Base-by-base conservation (phyloP, 2,888 invertebrate species). In the Monochamus alternatus region DNA sequence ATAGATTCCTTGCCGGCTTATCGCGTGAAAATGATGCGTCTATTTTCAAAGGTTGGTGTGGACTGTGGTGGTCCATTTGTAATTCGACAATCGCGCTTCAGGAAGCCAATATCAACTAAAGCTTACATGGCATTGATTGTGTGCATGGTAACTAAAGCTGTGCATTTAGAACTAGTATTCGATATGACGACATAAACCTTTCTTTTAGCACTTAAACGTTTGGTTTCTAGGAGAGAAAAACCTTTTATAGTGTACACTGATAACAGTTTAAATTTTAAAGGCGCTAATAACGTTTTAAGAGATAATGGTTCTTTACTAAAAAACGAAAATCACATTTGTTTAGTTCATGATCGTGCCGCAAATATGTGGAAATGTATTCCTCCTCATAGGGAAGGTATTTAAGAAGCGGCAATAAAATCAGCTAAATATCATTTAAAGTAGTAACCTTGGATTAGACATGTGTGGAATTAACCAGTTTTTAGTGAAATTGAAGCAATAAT, bases 181-280 rank as follows among this genome's bases (percentile, higher is more conserved):
- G n/a, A 32, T 38, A 31, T 75, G 30, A 66, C 67, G 1, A 72
- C 71, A 3, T 71, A 66, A 52, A 44, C 44, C 4, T 75, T 75
- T 67, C 51, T 72, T 22, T 67, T 66, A 9, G 30, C 55, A 7
- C 30, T 75, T 30, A 62, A 62, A 14, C 58, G 76, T 64, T 78
- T 80, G 65, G 62, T 71, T 59, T 9, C 72, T 52, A 67, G 76
- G 58, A 62, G 73, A 64, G 75, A 75, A n/a, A 70, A 74, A 22
- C 73, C 73, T 43, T 14, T 38, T 5, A 59, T 68, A 12, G 59
- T 79, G 4, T 74, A 74, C 60, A 65, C 66, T 3, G 75, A 75
- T 38, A 75, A 75, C 58, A 68, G 75, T 3, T 32, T 47, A 9
- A 72, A 70, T 67, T 75, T 59, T 63, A 31, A 67, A 5, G 70